Base-by-base conservation (phyloP, 2,888 invertebrate species). In the Dynastes grantii region DNA sequence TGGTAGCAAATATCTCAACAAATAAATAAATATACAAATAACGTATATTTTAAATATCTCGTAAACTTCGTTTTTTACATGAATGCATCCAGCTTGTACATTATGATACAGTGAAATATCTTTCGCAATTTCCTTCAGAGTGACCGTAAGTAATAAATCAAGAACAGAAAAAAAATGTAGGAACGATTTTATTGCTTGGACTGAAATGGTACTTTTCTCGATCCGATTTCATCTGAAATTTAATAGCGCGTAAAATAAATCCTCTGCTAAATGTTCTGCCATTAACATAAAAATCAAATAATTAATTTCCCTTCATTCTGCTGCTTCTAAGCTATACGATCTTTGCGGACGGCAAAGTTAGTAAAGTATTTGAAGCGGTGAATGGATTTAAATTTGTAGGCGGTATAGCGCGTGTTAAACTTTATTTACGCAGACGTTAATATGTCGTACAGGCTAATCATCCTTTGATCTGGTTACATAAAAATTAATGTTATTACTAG, bases 261-360 rank as follows among this genome's bases (percentile, higher is more conserved):
- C 11, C 27, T 1, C 11, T 3, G 27, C 22, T n/a, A 61, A 27
- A 61, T 27, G 61, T 1, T 29, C 22, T 27, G 27, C 1, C 61
- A 61, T 61, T 29, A 27, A 27, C 61, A 27, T 61, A 61, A 61
- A 27, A 61, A 27, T 22, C 61, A 29, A 61, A 61, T 61, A 61
- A 29, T 61, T 61, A 61, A 61, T 27, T 22, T 61, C 27, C 55
- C 11, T 45, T 45, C 11, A 8, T 45, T 45, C 45, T 9, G 45
- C 11, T 8, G 11, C 45, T 45, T 45, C 45, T 45, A 45, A 45
- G 45, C 45, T 1, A 8, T 11, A 45, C 45, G 45, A 8, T 45
- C 11, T 11, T 45, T 45, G n/a, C 53, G 53, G n/a, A 9, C 13
- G 3, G 13, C 53, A 53, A 45, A 45, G 45, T 45, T 45, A 32